Conservation (phyloP, 2,797 vertebrate species). For the Hydrocynus forskahlii region DNA sequence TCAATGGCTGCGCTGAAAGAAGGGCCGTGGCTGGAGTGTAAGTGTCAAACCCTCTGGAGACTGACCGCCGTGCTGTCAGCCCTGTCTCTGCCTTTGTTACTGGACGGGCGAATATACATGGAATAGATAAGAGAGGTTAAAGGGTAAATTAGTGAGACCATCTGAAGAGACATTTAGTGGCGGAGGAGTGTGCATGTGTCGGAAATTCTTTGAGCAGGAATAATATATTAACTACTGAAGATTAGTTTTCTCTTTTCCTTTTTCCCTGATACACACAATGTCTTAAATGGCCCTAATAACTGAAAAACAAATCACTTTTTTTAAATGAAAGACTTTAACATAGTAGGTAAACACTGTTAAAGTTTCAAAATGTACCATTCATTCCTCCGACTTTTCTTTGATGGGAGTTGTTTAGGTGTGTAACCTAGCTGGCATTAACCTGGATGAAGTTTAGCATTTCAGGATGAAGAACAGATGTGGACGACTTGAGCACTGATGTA, state of each 20-base stretch:
- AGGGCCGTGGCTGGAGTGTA: constrained; percentile 48
- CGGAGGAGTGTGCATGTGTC: not conserved
- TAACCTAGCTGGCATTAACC: too few relatives aligned
- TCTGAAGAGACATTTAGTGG: not conserved
- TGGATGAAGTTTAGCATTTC: too few relatives aligned
- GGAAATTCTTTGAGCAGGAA: not conserved
- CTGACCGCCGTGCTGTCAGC: constrained; percentile 49
- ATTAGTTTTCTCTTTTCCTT: not conserved
- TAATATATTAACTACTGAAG: not conserved
- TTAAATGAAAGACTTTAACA: too few relatives aligned
- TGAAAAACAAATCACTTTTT: too few relatives aligned
- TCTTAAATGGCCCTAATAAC: not conserved
- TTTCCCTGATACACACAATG: not conserved
- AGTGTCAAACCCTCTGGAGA: constrained; percentile 56
- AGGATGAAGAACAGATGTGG: too few relatives aligned
- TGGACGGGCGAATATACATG: constrained; percentile 47
- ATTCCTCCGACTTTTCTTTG: too few relatives aligned
- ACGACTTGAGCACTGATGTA: too few relatives aligned
- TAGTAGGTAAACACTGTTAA: too few relatives aligned
- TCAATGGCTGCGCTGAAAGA: constrained; percentile 73
- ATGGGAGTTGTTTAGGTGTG: too few relatives aligned
- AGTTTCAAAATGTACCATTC: too few relatives aligned
- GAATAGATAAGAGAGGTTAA: constrained; percentile 48
- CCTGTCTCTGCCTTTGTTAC: constrained; percentile 47
- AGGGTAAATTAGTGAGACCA: constrained; percentile 31